These are phyloP conservation scores for Brachionus asplanchnoidis DNA, from an alignment of 1,140 invertebrate species.

Conservation along the genomic window DNA sequence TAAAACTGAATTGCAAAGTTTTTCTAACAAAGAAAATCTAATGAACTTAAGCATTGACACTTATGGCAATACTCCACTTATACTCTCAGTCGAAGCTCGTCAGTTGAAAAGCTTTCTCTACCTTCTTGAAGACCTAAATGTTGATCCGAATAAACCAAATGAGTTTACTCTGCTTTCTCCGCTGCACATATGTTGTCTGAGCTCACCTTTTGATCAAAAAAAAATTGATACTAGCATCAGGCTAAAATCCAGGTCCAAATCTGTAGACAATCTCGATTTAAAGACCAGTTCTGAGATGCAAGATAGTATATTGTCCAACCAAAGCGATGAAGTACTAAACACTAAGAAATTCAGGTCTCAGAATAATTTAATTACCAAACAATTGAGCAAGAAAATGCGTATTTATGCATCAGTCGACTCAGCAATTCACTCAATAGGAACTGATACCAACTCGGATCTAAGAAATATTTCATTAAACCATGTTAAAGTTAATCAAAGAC, in stretches of 20 bases:
- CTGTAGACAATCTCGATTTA: not conserved
- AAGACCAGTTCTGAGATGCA: not conserved
- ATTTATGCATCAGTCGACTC: not conserved
- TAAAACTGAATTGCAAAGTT: not conserved
- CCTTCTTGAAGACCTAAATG: conserved; percentile 10
- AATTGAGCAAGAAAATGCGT: not conserved
- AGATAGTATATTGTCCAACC: not conserved
- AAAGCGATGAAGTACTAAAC: not conserved
- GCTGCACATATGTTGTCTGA: conserved; percentile 22
- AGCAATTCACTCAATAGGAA: not conserved
- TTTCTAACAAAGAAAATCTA: not conserved
- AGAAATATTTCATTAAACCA: not conserved
- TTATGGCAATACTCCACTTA: conserved; percentile 22
- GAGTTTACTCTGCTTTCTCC: not conserved
- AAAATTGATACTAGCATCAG: not conserved
- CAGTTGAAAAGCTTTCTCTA: conserved; percentile 19
- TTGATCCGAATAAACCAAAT: conserved; percentile 19
- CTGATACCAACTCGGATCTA: not conserved
- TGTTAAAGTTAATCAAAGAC: conserved; percentile 10
- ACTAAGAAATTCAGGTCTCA: not conserved
- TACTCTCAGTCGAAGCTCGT: not conserved
- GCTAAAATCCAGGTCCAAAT: not conserved
- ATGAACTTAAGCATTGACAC: conserved; percentile 9
- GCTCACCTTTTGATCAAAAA: not conserved
- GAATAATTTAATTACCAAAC: not conserved